phyloP scores from a whole-genome alignment of 2,113 vertebrate genomes.

The Cryptomyrus ogoouensis region DNA sequence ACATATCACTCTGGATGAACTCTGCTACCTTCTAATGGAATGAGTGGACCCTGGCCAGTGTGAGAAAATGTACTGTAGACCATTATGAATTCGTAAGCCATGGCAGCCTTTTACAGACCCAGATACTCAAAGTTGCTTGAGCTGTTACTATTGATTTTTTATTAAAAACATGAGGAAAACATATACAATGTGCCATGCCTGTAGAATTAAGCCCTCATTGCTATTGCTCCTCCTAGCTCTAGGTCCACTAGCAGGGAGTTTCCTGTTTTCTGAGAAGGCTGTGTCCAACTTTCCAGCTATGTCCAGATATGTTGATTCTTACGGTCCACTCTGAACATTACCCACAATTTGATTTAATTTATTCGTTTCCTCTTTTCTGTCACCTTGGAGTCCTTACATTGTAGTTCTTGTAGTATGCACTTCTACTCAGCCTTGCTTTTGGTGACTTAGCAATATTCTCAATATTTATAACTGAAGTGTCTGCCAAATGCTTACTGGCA shows the following conservation, averaged over 20 bases:
- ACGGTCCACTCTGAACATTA: neutral
- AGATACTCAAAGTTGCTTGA: neutral
- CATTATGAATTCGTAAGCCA: neutral
- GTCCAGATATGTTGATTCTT: neutral
- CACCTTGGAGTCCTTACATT: neutral
- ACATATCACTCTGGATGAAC: neutral
- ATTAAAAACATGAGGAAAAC: neutral
- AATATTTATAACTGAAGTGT: neutral
- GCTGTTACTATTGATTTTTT: neutral
- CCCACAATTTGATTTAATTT: neutral
- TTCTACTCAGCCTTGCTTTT: neutral
- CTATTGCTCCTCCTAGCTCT: neutral
- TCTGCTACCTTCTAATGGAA: neutral
- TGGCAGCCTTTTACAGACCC: neutral
- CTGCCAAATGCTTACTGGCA: neutral
- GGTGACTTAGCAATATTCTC: neutral
- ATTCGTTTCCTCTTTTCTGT: neutral
- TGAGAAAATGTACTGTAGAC: neutral
- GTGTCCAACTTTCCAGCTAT: neutral
- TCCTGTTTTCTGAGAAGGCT: neutral
- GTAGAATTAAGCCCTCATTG: neutral
- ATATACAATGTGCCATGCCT: neutral
- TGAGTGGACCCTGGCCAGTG: neutral
- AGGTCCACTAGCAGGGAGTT: neutral
- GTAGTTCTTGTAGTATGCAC: neutral